Percentiles rank a stretch among this genome's conserved stretches.
These are phyloP conservation scores for Mesitornis unicolor DNA, from an alignment of 2,113 vertebrate genomes.

Conservation along the genomic window DNA sequence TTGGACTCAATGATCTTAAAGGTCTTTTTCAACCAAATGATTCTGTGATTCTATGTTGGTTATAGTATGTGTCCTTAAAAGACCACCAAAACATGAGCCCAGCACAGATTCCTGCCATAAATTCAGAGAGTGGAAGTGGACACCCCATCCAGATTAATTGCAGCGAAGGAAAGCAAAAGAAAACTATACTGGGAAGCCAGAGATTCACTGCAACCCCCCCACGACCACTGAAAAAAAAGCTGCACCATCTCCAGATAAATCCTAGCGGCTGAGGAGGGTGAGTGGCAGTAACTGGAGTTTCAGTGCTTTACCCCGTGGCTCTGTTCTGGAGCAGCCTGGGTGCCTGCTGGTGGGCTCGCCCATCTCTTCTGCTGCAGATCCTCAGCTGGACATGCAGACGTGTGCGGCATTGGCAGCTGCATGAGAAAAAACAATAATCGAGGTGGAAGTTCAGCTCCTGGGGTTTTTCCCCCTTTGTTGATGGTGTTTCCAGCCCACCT, in stretches of 20 bases:
- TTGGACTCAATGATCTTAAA: too few species aligned
- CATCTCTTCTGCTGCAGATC: too few species aligned
- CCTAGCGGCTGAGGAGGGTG: not conserved
- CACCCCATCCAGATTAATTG: not conserved
- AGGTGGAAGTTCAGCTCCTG: not conserved
- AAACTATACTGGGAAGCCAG: not conserved
- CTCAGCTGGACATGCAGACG: not conserved
- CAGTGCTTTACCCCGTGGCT: not conserved
- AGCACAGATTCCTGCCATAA: not conserved
- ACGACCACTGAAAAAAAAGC: too few species aligned
- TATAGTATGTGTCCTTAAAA: not conserved
- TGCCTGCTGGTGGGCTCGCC: not conserved
- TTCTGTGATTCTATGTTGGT: too few species aligned
- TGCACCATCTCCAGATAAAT: conserved; percentile 41
- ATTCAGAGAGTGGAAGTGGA: not conserved
- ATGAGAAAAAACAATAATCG: not conserved
- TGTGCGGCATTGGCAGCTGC: too few species aligned
- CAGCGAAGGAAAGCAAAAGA: not conserved
- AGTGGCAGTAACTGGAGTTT: not conserved
- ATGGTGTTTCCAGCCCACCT: not conserved
- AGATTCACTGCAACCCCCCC: conserved; percentile 49
- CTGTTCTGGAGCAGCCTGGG: not conserved
- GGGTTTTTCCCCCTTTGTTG: too few species aligned
- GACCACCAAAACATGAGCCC: not conserved
- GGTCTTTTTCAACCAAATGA: too few species aligned